Percentiles rank a stretch among this genome's conserved stretches.
Conservation (phyloP, 1,140 invertebrate genomes). For the Panulirus ornatus region DNA sequence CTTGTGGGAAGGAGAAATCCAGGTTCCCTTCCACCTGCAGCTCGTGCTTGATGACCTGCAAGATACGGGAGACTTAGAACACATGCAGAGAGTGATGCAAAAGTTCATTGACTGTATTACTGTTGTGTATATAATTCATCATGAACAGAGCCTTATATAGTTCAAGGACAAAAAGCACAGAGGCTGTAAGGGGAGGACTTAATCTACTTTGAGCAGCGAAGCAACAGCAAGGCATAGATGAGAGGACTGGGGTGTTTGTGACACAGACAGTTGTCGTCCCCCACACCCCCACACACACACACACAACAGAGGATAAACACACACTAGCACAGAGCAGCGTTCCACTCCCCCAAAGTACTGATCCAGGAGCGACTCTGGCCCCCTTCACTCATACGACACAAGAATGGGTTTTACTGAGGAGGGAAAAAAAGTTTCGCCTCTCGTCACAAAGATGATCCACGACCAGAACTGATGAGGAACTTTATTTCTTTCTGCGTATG, state of each 20-base stretch:
- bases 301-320: not conserved
- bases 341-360: not conserved
- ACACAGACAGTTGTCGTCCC: not conserved
- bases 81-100: too few relatives aligned
- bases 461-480: constrained; percentile 4
- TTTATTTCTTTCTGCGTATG: too few relatives aligned
- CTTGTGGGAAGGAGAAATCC: constrained; percentile 91
- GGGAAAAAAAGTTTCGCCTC: not conserved
- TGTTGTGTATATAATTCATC: too few relatives aligned
- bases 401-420: too few relatives aligned
- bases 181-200: not conserved
- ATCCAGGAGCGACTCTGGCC: not conserved
- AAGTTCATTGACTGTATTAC: too few relatives aligned
- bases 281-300: too few relatives aligned
- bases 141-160: too few relatives aligned
- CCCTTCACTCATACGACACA: not conserved
- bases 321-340: not conserved
- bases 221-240: not conserved
- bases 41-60: constrained; percentile 91
- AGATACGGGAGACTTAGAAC: not conserved
- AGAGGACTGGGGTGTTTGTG: not conserved
- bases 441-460: not conserved
- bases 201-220: not conserved
- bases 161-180: not conserved
- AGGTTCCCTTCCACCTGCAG: constrained; percentile 93